Evolutionary conservation across 2,888 invertebrate species (phyloP).

Genomic region (Aromia moschata): DNA sequence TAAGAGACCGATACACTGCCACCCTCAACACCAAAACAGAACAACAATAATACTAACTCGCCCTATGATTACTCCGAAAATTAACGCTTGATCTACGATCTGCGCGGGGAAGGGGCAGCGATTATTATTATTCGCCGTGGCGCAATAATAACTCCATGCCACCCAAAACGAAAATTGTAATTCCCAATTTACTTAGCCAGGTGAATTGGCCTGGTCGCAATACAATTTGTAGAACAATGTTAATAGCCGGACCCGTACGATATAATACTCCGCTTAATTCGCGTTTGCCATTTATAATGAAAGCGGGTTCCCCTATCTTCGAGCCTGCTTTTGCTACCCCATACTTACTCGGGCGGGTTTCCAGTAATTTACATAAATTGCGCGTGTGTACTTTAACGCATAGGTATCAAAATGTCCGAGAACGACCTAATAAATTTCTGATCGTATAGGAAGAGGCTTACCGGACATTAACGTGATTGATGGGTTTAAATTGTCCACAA

Average conservation of each 20-base stretch:
- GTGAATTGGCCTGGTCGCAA: background rate
- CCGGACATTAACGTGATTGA: no score
- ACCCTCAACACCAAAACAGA: no score
- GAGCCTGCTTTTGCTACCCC: constrained; percentile 1
- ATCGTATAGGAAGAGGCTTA: background rate
- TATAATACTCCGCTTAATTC: background rate
- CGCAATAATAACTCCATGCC: no score
- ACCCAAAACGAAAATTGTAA: background rate
- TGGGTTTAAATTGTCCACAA: no score
- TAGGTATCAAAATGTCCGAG: background rate
- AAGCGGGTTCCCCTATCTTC: background rate
- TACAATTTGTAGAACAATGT: background rate
- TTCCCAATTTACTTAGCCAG: background rate
- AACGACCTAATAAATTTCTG: background rate
- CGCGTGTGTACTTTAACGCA: background rate
- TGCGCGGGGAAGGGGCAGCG: no score
- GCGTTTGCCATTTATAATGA: background rate
- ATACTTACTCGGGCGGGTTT: constrained; percentile 1
- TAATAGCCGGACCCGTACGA: background rate
- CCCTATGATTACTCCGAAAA: no score
- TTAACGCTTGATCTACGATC: no score
- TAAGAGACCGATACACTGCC: no score
- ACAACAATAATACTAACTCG: no score
- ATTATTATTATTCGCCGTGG: no score
- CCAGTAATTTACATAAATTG: constrained; percentile 12